Base-by-base conservation (phyloP, 2,113 vertebrate genomes). In the Pelobates fuscus region DNA sequence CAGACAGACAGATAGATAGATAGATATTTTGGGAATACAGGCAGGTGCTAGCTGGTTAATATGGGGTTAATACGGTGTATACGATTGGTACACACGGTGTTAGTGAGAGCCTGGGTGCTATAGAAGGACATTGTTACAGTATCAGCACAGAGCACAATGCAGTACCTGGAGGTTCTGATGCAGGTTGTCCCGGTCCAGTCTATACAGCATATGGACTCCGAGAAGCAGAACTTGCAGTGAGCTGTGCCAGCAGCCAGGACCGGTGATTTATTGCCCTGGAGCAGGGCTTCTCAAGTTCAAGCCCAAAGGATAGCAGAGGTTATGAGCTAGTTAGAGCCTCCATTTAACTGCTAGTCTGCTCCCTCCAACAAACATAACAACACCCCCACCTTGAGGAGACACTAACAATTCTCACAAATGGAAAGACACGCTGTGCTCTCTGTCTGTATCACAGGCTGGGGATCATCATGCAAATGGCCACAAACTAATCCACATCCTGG, bases 321-420 rank as follows among this genome's bases (percentile, higher is more conserved):
- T 75, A 20, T 76, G 55, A 59, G 41, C 26, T 68, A 26, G 55
- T 52, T 30, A 67, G 17, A 20, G 55, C 55, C 54, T 60, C 68
- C 29, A 60, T 44, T 70, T 44, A 60, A 32, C 25, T 60, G 17
- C n/a, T 20, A 49, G 44, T 14, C 32, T 55, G 25, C 46, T 55
- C 32, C n/a, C n/a, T 43, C 60, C 57, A 68, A 27, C 18, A 61
- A 17, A 68, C 21, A 67, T 67, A 59, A 60, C 54, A 77, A 77
- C 65, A 77, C 18, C 73, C 55, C 73, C 73, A 77, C 73, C 73
- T 77, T 77, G 63, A 76, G 65, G 73, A 52, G 55, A 77, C 43
- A 25, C 17, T 18, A 66, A 61, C 54, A 49, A 46, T 58, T 37
- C 26, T 75, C 63, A 23, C 18, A 70, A 59, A 70, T n/a, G 32